Evolutionary conservation across 2,113 vertebrate species (phyloP).

Genomic region (Upupa epops): DNA sequence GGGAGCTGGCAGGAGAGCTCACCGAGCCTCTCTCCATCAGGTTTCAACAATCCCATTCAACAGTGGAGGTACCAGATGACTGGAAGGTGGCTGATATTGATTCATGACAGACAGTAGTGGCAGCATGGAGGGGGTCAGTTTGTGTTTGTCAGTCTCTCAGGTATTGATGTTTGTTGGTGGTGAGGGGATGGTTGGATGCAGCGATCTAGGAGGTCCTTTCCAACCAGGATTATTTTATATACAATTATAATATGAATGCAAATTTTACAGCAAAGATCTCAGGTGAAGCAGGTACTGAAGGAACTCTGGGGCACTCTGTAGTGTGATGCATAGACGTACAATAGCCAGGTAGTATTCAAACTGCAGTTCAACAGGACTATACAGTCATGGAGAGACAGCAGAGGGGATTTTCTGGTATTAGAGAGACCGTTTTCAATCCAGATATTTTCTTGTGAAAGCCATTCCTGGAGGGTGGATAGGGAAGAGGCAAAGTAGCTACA

Average conservation of each 20-base stretch:
- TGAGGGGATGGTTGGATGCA: no score
- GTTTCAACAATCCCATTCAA: no score
- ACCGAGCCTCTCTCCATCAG: no score
- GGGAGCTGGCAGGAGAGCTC: no score
- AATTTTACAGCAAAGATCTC: neutral
- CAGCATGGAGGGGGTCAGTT: no score
- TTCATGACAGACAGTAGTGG: no score
- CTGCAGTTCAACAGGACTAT: neutral
- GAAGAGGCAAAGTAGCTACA: neutral
- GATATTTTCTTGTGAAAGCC: neutral
- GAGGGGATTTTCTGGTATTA: neutral
- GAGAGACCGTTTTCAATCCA: neutral
- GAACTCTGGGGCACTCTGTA: neutral
- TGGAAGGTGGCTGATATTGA: no score
- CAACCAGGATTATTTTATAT: no score
- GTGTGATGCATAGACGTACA: neutral
- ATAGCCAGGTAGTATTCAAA: neutral
- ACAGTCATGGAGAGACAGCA: neutral
- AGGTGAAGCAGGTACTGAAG: neutral
- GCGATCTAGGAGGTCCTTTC: no score
- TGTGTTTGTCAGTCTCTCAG: no score
- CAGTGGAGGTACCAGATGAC: no score
- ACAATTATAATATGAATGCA: neutral
- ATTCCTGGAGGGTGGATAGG: neutral
- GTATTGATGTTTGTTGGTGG: no score